Percentiles rank a stretch among this genome's conserved stretches.
Conservation (phyloP, 2,888 invertebrate genomes). For the Agelastica alni region DNA sequence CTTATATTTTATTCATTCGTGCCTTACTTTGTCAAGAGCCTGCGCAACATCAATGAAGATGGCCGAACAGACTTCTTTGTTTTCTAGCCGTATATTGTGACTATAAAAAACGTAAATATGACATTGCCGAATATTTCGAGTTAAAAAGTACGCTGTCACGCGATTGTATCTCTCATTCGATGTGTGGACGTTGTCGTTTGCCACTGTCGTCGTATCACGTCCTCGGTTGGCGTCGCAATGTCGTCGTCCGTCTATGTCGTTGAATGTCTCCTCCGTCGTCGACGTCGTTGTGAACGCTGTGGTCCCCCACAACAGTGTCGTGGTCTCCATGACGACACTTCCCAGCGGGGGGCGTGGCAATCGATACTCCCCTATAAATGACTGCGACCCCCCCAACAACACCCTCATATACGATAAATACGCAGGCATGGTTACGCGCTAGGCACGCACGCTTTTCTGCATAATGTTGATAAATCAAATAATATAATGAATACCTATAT, state of each 20-base stretch:
- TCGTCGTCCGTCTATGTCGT: conserved; percentile 15
- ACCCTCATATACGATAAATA: conserved; percentile 32
- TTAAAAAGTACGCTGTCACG: background rate
- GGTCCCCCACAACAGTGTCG: conserved; percentile 55
- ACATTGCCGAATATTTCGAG: background rate
- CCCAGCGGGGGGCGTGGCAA: conserved; percentile 65
- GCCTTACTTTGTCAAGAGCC: no score
- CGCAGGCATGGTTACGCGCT: background rate
- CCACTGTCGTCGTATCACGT: background rate
- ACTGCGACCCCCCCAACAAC: conserved; percentile 63
- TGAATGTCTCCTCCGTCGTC: conserved; percentile 11
- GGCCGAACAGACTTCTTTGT: no score
- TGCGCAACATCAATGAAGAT: no score
- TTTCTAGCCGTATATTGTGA: no score
- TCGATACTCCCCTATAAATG: conserved; percentile 69
- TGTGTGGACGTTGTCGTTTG: background rate
- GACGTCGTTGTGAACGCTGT: conserved; percentile 35
- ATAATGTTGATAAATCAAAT: no score
- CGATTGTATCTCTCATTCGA: conserved; percentile 7
- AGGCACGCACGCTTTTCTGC: no score
- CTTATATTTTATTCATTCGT: no score
- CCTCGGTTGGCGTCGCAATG: conserved; percentile 4
- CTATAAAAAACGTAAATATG: no score
- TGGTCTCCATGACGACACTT: conserved; percentile 63
- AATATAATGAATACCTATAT: no score